Percentiles rank a stretch among this genome's conserved stretches.
Conservation (phyloP, 1,140 invertebrate genomes). For the Dendrolimus kikuchii region DNA sequence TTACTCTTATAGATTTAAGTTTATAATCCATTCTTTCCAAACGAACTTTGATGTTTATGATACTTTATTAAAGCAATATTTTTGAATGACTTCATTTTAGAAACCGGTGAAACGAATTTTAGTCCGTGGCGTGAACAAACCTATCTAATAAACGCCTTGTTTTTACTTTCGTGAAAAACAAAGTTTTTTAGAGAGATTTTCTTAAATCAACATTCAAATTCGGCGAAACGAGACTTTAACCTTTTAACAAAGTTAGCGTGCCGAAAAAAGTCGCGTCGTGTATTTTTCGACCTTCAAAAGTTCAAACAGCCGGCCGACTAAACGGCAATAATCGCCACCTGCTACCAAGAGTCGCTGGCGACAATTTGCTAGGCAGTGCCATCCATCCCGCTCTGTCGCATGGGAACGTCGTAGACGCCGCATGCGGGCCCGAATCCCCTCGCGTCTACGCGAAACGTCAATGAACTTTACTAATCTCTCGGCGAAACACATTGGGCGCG, state of each 20-base stretch:
- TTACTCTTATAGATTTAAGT: too few relatives aligned
- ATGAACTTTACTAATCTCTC: constrained; percentile 57
- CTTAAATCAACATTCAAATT: too few relatives aligned
- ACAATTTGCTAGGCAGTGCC: constrained; percentile 43
- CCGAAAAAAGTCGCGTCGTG: constrained; percentile 7
- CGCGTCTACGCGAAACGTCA: constrained; percentile 55
- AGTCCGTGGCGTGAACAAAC: too few relatives aligned
- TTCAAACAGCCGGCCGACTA: constrained; percentile 48
- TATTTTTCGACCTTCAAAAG: constrained; percentile 68
- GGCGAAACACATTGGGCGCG: constrained; percentile 44
- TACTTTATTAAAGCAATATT: too few relatives aligned
- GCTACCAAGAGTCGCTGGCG: constrained; percentile 46
- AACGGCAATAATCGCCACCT: constrained; percentile 56
- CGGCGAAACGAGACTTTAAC: too few relatives aligned
- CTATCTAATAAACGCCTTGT: too few relatives aligned
- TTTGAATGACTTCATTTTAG: too few relatives aligned
- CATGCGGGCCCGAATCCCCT: constrained; percentile 36
- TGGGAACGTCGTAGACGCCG: constrained; percentile 15
- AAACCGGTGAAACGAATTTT: too few relatives aligned
- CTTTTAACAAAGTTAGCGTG: background rate
- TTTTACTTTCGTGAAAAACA: too few relatives aligned
- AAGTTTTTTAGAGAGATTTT: too few relatives aligned
- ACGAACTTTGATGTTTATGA: too few relatives aligned
- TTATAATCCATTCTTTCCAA: too few relatives aligned
- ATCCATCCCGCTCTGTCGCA: constrained; percentile 27